Evolutionary conservation across 2,113 vertebrate species (phyloP).

Genomic region (Istiophorus platypterus): DNA sequence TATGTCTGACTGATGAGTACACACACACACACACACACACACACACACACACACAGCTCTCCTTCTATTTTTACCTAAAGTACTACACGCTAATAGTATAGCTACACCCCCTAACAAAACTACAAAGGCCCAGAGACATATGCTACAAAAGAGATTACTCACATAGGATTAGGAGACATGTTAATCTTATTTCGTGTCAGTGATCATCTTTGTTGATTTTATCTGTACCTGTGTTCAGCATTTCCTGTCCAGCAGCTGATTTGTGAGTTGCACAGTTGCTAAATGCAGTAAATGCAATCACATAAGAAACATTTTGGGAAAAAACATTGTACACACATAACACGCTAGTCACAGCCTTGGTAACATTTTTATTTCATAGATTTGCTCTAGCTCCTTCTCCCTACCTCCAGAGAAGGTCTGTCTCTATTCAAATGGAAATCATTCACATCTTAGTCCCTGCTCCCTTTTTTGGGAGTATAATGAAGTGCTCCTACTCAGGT

Average conservation of each 20-base stretch:
- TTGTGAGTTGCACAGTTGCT: not conserved
- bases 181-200: conserved; percentile 41
- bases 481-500: conserved; percentile 16
- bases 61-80: not conserved
- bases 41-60: not conserved
- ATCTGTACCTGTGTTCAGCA: conserved; percentile 10
- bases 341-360: not conserved
- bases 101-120: not conserved
- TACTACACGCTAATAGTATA: not conserved
- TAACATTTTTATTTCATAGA: not conserved
- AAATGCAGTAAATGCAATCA: rapidly evolving
- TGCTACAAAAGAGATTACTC: conserved; percentile 39
- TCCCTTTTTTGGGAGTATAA: conserved; percentile 33
- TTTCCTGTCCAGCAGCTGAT: not conserved
- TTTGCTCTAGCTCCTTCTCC: not conserved
- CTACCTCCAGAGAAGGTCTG: not conserved
- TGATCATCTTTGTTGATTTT: conserved; percentile 47
- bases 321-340: not conserved
- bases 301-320: not conserved
- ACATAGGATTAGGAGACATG: conserved; percentile 42
- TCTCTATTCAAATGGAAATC: conserved; percentile 52
- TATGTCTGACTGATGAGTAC: not conserved
- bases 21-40: not conserved
- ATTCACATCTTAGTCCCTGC: not conserved
- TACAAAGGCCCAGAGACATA: conserved; percentile 13